Evolutionary conservation across 2,888 invertebrate genomes (phyloP).

Genomic region (Caenorhabditis sp.): DNA sequence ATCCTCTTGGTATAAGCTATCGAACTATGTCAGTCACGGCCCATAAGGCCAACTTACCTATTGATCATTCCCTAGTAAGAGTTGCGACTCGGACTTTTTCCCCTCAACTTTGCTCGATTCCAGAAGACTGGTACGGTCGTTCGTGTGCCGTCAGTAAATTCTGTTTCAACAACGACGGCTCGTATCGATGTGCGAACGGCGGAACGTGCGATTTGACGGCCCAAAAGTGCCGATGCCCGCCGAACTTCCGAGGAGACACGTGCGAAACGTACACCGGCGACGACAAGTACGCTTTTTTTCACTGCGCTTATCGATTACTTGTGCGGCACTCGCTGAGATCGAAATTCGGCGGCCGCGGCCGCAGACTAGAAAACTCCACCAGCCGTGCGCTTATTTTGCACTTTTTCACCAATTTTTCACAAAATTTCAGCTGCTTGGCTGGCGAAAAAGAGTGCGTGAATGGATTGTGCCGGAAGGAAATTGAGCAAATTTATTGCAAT

Average conservation of each 20-base stretch:
- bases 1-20: too few species aligned
- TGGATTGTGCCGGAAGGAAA: conserved; percentile 31
- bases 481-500: conserved; percentile 30
- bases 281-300: conserved; percentile 13
- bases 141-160: conserved; percentile 15
- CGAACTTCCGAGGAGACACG: conserved; percentile 3
- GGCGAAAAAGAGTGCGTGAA: conserved; percentile 20
- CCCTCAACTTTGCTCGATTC: background rate
- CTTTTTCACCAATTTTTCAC: too few species aligned
- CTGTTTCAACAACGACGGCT: conserved; percentile 3
- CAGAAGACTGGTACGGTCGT: conserved; percentile 16
- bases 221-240: background rate
- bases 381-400: too few species aligned
- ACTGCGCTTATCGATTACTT: too few species aligned
- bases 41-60: too few species aligned
- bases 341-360: too few species aligned
- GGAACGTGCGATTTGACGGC: conserved; percentile 13
- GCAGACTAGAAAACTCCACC: background rate
- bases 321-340: too few species aligned
- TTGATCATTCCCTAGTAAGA: too few species aligned
- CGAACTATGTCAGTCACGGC: too few species aligned
- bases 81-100: too few species aligned
- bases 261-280: conserved; percentile 8
- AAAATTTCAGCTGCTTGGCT: conserved; percentile 6
- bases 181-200: conserved; percentile 32